Evolutionary conservation across 2,888 invertebrate species (phyloP), one percentile per base, ranked within the genome.

Genomic region (Onthophagus sagittarius): DNA sequence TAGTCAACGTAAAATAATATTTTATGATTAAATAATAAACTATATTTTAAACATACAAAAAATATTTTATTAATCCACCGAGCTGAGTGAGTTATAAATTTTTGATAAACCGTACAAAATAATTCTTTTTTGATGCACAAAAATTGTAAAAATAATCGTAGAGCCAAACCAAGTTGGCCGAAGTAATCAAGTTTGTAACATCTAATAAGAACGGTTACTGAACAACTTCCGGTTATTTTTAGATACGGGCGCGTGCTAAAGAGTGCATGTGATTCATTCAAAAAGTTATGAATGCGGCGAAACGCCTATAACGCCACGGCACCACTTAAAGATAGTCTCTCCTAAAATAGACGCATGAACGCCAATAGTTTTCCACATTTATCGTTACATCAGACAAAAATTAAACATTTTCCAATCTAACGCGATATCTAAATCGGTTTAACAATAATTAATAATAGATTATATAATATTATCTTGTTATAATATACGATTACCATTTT

Each of bases 231-330:
- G 31, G 67, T 67, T 67, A 67, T 67, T 67, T 67, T 67, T 67
- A 67, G 67, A 67, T n/a, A 32, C 67, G 23, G 31, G 67, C 67
- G 67, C 67, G 67, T 67, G 67, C 67, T 67, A 67, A 67, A 67
- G 67, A 67, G 23, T 23, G 67, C 67, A 67, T 67, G 67, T 67
- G 67, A 67, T 67, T 67, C 67, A 67, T 67, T 67, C 67, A 67
- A 67, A 67, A 67, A 67, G 67, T 67, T 67, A 67, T 67, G 67
- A 67, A 67, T 67, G 67, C 67, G 67, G n/a, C 23, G 67, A 67
- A 67, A 67, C 67, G 67, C 39, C 39, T 53, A 1, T 53, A 53
- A 53, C 39, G 39, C 39, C 39, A 53, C 39, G 39, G 39, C 39
- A 53, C 15, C 15, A 9, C 31, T 23, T 32, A 67, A 67, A 32